A percentile compares a stretch with the other conserved stretches of the same genome.
Conservation (phyloP, 1,140 invertebrate species). For the Carposina sasakii region DNA sequence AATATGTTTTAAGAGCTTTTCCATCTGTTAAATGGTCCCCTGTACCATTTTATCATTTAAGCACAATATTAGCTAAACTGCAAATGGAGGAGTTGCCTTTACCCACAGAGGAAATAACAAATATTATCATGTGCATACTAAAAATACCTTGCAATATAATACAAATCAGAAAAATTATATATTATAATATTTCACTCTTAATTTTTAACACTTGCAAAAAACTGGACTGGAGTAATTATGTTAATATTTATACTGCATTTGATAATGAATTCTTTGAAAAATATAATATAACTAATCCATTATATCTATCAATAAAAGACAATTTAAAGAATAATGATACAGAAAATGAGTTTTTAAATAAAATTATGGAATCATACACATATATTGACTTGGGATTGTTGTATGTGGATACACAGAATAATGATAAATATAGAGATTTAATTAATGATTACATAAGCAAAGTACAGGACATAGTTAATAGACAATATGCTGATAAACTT, state of each 20-base stretch:
- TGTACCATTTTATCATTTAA: slow-evolving; percentile 50
- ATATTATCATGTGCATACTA: slow-evolving; percentile 36
- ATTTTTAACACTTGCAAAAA: slow-evolving; percentile 34
- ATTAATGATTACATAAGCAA: slow-evolving; percentile 33
- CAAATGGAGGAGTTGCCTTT: slow-evolving; percentile 14
- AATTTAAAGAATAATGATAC: slow-evolving; percentile 25
- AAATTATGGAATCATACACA: slow-evolving; percentile 18
- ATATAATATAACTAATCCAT: slow-evolving; percentile 23
- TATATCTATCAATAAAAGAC: slow-evolving; percentile 18
- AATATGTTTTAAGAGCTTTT: slow-evolving; percentile 35
- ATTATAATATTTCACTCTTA: slow-evolving; percentile 41
- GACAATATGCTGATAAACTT: slow-evolving; percentile 42
- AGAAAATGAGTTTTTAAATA: slow-evolving; percentile 28
- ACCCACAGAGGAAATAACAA: slow-evolving; percentile 14
- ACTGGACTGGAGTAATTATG: slow-evolving; percentile 33
- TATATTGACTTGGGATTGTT: slow-evolving; percentile 44
- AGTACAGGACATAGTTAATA: slow-evolving; percentile 32
- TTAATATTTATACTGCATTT: slow-evolving; percentile 26
- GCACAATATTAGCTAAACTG: slow-evolving; percentile 27
- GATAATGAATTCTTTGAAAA: slow-evolving; percentile 11
- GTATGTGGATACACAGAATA: slow-evolving; percentile 34
- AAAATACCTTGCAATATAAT: slow-evolving; percentile 52
- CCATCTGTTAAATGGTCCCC: slow-evolving; percentile 49
- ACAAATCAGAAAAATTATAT: slow-evolving; percentile 45
- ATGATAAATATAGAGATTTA: slow-evolving; percentile 22